Percentiles rank a stretch among this genome's conserved stretches.
These are phyloP conservation scores for Nasua narica DNA, from an alignment of 2,797 vertebrate genomes.

Conservation along the genomic window DNA sequence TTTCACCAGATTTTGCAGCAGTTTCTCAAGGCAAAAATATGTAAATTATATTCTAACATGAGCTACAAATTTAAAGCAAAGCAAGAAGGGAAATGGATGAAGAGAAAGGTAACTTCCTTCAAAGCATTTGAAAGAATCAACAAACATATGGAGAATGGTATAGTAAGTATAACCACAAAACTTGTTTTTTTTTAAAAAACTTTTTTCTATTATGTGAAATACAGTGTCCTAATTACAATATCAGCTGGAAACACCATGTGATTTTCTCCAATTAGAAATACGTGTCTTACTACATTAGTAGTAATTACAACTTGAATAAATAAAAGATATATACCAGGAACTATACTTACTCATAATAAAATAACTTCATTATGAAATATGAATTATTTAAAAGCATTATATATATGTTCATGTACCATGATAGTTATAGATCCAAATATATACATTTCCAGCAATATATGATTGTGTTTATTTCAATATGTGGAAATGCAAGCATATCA, in stretches of 20 bases:
- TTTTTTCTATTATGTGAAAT: background rate
- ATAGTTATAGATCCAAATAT: background rate
- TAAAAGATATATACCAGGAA: background rate
- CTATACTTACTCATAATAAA: background rate
- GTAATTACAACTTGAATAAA: constrained; percentile 24
- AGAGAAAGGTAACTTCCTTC: constrained; percentile 62
- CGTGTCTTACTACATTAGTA: background rate
- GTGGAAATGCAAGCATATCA: background rate
- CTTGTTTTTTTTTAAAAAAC: background rate
- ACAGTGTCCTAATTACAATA: background rate
- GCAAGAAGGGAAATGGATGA: constrained; percentile 50
- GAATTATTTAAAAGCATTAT: constrained; percentile 33
- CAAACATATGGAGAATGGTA: background rate
- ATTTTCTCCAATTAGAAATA: constrained; percentile 51
- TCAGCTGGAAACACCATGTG: background rate
- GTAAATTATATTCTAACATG: constrained; percentile 76
- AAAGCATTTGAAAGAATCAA: constrained; percentile 47
- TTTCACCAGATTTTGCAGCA: constrained; percentile 76
- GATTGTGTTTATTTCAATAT: constrained; percentile 27
- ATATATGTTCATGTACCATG: background rate
- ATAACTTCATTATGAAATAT: constrained; percentile 19
- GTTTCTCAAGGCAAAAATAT: constrained; percentile 78
- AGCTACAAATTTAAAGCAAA: constrained; percentile 81
- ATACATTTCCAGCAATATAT: constrained; percentile 31
- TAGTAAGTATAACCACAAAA: background rate